A percentile compares a stretch with the other conserved stretches of the same genome.
Evolutionary conservation across 2,888 invertebrate genomes (phyloP).

Genomic region (Euspilapteryx auroguttella): DNA sequence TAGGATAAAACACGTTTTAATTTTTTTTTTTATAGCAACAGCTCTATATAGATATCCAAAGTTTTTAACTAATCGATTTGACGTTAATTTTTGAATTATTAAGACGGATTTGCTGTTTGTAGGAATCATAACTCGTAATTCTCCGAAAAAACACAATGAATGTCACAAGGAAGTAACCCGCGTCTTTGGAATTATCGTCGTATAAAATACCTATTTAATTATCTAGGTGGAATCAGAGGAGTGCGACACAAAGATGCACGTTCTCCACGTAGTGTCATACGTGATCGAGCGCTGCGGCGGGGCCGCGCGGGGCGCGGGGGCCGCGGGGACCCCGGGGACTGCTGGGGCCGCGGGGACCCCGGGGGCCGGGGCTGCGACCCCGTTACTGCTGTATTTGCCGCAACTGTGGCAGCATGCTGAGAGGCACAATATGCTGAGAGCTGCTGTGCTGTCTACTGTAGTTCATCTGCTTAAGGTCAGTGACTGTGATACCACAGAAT

Average conservation of each 20-base stretch:
- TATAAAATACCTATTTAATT: constrained; percentile 15
- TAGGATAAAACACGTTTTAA: too few species aligned
- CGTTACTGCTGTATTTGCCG: constrained; percentile 82
- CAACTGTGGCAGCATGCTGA: constrained; percentile 86
- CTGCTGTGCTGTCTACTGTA: constrained; percentile 86
- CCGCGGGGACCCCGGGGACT: constrained; percentile 88
- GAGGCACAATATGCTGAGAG: constrained; percentile 86
- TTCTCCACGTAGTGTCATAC: constrained; percentile 85
- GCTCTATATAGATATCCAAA: too few species aligned
- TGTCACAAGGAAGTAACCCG: too few species aligned
- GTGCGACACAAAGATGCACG: constrained; percentile 95
- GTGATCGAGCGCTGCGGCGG: constrained; percentile 85
- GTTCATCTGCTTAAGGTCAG: constrained; percentile 80
- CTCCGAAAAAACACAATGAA: not conserved
- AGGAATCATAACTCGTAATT: too few species aligned
- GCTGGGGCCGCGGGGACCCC: constrained; percentile 72
- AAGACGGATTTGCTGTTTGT: too few species aligned
- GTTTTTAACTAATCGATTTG: too few species aligned
- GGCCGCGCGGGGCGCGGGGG: constrained; percentile 65
- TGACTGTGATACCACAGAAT: not conserved
- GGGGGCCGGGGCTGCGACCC: constrained; percentile 64
- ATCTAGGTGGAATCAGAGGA: constrained; percentile 85
- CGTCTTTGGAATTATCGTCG: too few species aligned
- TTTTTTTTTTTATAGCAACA: too few species aligned
- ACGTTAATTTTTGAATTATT: too few species aligned